phyloP scores from a whole-genome alignment of 2,113 vertebrate species.

The Oophaga pumilio region DNA sequence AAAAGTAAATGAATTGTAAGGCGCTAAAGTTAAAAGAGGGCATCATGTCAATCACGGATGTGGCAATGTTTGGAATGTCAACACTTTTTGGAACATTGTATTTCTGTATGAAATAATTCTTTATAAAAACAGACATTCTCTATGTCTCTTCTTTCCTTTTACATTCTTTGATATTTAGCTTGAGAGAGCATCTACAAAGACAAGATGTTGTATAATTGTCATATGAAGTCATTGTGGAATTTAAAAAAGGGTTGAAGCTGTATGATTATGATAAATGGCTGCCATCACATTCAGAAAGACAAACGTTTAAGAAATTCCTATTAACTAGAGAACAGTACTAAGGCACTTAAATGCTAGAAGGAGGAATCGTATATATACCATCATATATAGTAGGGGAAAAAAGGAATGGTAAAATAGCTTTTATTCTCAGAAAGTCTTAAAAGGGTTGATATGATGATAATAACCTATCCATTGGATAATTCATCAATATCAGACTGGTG shows the following conservation, averaged over 20 bases:
- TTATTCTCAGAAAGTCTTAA: no score
- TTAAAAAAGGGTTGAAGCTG: neutral
- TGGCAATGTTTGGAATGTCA: neutral
- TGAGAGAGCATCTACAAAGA: neutral
- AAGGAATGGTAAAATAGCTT: no score
- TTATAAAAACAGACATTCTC: neutral
- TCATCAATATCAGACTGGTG: no score
- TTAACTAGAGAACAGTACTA: neutral
- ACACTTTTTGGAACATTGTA: neutral
- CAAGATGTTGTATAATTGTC: neutral
- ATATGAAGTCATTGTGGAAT: neutral
- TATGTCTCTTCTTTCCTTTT: neutral
- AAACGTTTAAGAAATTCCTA: neutral
- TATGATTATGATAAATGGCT: neutral
- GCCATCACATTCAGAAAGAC: neutral
- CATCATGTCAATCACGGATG: neutral
- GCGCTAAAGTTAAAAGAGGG: no score
- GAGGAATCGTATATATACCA: neutral
- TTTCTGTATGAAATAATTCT: neutral
- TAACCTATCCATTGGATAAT: no score
- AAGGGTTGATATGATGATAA: no score
- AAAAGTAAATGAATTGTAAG: no score
- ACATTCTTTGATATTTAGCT: neutral
- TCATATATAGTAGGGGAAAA: no score
- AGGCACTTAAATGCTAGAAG: neutral